phyloP scores from a whole-genome alignment of 2,888 invertebrate genomes.

The Caenorhabditis uteleia region DNA sequence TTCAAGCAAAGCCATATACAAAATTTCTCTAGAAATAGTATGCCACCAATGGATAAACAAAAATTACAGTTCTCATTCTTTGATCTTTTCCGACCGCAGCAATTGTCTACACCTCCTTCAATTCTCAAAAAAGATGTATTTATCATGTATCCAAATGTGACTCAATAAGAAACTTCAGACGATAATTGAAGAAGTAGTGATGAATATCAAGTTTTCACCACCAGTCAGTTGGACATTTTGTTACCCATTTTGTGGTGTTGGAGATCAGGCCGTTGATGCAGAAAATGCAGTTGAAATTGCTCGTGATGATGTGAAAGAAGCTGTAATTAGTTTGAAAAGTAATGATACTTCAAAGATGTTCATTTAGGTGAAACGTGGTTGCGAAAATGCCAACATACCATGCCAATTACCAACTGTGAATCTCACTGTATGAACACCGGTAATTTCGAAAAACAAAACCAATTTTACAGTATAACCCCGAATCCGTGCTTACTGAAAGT shows the following conservation, averaged over 20 bases:
- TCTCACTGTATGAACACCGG: conserved; percentile 8
- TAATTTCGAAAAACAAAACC: neutral
- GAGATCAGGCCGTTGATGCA: conserved; percentile 57
- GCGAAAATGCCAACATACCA: conserved; percentile 6
- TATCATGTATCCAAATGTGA: neutral
- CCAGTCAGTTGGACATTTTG: conserved; percentile 59
- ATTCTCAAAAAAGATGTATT: no score
- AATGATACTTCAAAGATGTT: neutral
- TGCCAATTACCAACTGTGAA: conserved; percentile 2
- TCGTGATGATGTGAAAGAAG: conserved; percentile 48
- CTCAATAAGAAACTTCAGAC: conserved; percentile 6
- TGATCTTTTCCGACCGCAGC: conserved; percentile 38
- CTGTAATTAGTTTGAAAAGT: conserved; percentile 26
- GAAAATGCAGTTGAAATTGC: conserved; percentile 57
- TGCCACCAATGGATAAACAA: conserved; percentile 19
- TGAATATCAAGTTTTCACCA: conserved; percentile 42
- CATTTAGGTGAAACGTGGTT: conserved; percentile 13
- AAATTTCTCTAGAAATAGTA: conserved; percentile 23
- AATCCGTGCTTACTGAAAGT: conserved; percentile 38
- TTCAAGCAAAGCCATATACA: neutral
- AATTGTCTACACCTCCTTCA: neutral
- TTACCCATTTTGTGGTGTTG: conserved; percentile 52
- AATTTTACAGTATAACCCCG: conserved; percentile 31
- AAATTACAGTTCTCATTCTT: conserved; percentile 31
- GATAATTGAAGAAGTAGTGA: neutral